Evolutionary conservation across 2,797 vertebrate species (phyloP), one percentile per base, ranked within the genome.

Genomic region (Todus mexicanus): DNA sequence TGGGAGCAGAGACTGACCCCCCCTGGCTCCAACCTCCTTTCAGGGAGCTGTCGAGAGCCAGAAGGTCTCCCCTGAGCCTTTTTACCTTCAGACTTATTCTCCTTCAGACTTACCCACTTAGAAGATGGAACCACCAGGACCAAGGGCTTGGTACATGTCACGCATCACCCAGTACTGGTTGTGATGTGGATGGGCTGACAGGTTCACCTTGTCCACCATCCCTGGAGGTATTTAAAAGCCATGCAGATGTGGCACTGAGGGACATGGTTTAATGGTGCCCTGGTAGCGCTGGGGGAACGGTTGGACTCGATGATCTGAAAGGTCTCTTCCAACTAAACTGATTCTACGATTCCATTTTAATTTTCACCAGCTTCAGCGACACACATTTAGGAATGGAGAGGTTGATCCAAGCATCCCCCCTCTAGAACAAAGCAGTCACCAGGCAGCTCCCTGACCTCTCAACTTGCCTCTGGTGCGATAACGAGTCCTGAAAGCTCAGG

Each of bases 131-230:
- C 3, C 23, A 37, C 9, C 21, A 59, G 35, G 17, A 56, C 17
- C 37, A 23, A 74, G 43, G n/a, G 25, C 25, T 38, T 50, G 51
- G 61, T 5, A 11, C 12, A 5, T 3, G 29, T 19, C 61, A 61
- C 25, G 29, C 48, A 15, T 29, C 37, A n/a, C 17, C 42, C 43
- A 65, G 75, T 59, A 3, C 7, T 5, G 25, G 12, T 6, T 53
- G n/a, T 35, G 16, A 19, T 0, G 0, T 31, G 47, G 53, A 47
- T 7, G 6, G 35, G 43, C 6, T 33, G 42, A 22, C 29, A 50
- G 50, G 35, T 17, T 61, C 64, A 69, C 53, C 35, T 78, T 53
- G 33, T 18, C 25, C 19, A 56, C 19, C 53, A 56, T n/a, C 33
- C 56, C n/a, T 35, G n/a, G n/a, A 57, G 33, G 33, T 13, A 35